Base-by-base conservation (phyloP, 2,888 invertebrate genomes). In the Xylota segnis region DNA sequence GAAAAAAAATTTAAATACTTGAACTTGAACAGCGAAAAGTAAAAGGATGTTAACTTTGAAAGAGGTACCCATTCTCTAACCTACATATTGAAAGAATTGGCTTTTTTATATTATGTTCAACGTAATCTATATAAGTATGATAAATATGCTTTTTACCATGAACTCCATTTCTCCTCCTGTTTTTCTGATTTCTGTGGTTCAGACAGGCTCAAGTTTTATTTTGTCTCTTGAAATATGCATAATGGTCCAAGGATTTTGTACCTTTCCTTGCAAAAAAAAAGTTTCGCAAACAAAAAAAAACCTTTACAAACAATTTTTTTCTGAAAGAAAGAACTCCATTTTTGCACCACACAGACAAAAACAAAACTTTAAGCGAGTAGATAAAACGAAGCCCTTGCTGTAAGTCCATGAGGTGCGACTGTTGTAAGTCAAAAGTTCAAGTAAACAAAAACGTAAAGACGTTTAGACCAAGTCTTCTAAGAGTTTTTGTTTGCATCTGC, bases 401-500 rank as follows among this genome's bases (percentile, higher is more conserved):
- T n/a, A 43, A 43, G 43, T 43, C 43, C 14, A 43, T 6, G 43
- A 43, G 43, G 43, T 43, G 43, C 43, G 14, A 43, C 43, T 43
- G 43, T 43, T 12, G 14, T 14, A 14, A 43, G 43, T 43, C 14
- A 14, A 43, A 43, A 43, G 43, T 43, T 43, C 43, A 43, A 14
- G 12, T 14, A 43, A 43, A 43, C 43, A n/a, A 40, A 40, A 40
- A 10, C 10, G 5, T 40, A 10, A 37, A 14, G n/a, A 40, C n/a
- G n/a, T 40, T 40, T 40, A n/a, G 12, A 40, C n/a, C 3, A 4
- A 14, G 43, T 14, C 5, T 43, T 43, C 43, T 43, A 14, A 43
- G 14, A 14, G 43, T 43, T 14, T 43, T n/a, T n/a, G 4, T 43
- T 43, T 43, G 14, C 14, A 14, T 43, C 14, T 43, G 4, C 14